Conservation (phyloP, 2,113 vertebrate species). For the Microtus montanus region DNA sequence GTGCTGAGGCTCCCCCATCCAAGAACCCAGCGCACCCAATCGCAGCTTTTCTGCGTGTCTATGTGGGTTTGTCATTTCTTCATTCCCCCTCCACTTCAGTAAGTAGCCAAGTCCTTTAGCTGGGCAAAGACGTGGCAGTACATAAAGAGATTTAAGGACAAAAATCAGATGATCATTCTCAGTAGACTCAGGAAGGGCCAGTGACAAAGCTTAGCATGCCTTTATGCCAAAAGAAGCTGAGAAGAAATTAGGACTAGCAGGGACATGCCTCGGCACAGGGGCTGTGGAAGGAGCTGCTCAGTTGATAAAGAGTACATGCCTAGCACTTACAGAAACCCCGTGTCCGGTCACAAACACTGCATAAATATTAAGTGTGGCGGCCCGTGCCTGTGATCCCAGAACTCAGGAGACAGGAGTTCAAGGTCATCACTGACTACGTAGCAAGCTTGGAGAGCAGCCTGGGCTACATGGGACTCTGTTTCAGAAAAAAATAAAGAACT, state of each 20-base stretch:
- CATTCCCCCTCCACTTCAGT: neutral
- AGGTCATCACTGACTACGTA: neutral
- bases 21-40: neutral
- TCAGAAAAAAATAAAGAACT: too few relatives aligned
- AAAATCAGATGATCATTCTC: neutral
- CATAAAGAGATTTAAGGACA: neutral
- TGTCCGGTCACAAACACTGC: neutral
- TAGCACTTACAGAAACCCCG: neutral
- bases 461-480: neutral
- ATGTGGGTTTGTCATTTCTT: neutral
- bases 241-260: neutral
- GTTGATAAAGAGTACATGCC: neutral
- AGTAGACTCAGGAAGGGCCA: neutral
- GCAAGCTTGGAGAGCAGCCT: neutral
- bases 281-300: neutral
- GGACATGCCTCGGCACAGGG: neutral
- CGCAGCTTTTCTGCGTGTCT: neutral
- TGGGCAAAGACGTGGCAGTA: neutral
- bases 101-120: neutral
- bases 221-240: neutral
- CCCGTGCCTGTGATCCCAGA: neutral
- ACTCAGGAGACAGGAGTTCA: neutral
- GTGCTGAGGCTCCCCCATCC: neutral
- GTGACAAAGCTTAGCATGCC: neutral
- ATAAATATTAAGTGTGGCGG: neutral